phyloP scores from a whole-genome alignment of 1,140 invertebrate species.

The Daktulosphaira vitifoliae region DNA sequence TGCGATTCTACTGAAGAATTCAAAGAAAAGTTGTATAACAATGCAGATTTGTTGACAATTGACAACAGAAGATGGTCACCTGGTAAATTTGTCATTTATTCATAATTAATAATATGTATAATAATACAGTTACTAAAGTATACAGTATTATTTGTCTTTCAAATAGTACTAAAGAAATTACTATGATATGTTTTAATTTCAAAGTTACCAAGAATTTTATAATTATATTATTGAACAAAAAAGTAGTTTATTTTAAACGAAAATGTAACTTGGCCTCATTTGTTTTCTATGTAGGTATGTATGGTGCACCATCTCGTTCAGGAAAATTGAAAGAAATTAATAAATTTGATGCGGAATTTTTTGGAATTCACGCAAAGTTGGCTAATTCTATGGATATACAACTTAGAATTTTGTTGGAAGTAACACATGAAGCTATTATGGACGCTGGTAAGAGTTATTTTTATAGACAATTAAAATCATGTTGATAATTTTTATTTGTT shows the following conservation, averaged over 20 bases:
- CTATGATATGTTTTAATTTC: no score
- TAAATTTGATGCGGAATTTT: conserved; percentile 37
- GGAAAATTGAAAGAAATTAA: conserved; percentile 36
- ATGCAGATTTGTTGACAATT: conserved; percentile 53
- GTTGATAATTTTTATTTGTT: not conserved
- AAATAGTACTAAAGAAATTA: no score
- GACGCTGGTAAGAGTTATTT: conserved; percentile 38
- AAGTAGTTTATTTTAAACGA: no score
- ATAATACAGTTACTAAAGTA: not conserved
- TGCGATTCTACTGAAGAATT: conserved; percentile 54
- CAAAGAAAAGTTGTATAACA: conserved; percentile 49
- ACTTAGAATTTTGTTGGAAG: conserved; percentile 35
- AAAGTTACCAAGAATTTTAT: no score
- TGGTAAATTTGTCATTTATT: conserved; percentile 35
- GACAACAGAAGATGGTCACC: conserved; percentile 48
- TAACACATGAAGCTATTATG: conserved; percentile 35
- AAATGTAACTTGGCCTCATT: no score
- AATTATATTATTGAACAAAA: no score
- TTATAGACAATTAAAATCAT: not conserved
- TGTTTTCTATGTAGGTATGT: conserved; percentile 1
- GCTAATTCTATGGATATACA: conserved; percentile 31
- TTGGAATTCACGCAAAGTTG: conserved; percentile 35
- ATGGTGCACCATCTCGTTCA: conserved; percentile 20
- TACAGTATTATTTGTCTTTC: no score
- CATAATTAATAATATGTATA: no score